Base-by-base conservation (phyloP, 2,113 vertebrate species). In the Formicarius rufipectus region DNA sequence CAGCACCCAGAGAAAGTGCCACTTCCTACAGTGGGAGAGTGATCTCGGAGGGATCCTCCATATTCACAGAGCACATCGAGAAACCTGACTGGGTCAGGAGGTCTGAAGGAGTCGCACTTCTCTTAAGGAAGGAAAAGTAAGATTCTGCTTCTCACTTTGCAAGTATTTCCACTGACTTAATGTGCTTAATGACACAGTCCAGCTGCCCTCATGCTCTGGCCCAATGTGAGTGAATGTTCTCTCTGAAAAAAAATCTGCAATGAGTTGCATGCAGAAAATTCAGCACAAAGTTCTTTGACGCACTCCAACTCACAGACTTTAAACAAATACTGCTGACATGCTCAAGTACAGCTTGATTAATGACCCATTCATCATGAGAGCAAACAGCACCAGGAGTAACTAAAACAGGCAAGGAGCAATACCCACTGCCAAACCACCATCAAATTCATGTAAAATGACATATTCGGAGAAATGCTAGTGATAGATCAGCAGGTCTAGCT, bases 41-140 rank as follows among this genome's bases (percentile, higher is more conserved):
- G 67, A 44, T 11, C 42, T 66, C 37, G 40, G 35, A 66, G 23
- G 35, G 45, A 63, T 62, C 37, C 40, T 96, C 39, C 19, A 11
- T 10, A 12, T 12, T 25, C 35, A 25, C 8, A 35, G 14, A 62
- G 10, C 2, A 27, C 4, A 1, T 3, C 3, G 59, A 31, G 33
- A 77, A 63, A 45, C 8, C 58, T 5, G 15, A 49, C 28, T 11
- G n/a, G 28, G 42, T 19, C 39, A 23, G 31, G 3, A 20, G 25
- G 15, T 60, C 44, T 60, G 21, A 19, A 39, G 89, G 9, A 89
- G 30, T 52, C 30, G 75, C 40, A 35, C 30, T 63, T 35, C 40
- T 66, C 33, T 23, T 27, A 31, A 19, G 24, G 28, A 30, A 40
- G 37, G 27, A 30, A 40, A 30, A 81, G 25, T 5, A 64, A 50